Evolutionary conservation across 2,888 invertebrate species (phyloP), one percentile per base, ranked within the genome.

Genomic region (Callyntrura sp.): DNA sequence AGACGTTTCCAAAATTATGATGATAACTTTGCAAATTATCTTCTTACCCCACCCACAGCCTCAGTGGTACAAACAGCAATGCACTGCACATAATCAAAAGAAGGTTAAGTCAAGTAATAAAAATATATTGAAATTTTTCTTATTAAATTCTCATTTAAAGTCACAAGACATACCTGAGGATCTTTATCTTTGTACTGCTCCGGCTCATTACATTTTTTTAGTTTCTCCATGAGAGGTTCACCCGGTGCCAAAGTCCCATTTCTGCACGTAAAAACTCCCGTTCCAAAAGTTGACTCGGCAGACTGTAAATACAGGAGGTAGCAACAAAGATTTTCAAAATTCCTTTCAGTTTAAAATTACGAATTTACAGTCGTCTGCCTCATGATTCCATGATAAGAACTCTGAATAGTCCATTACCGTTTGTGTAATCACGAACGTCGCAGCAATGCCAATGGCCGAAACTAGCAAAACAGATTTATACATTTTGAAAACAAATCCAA

Each of bases 61-160:
- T 91, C 91, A 12, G 91, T 91, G 6, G 88, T 88, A 20, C 91
- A 91, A 5, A 83, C 88, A 14, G 91, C 81, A 78, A 88, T 85
- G 35, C 91, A 91, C 91, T 91, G 28, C 1, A 88, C 73, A 23
- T 12, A 57, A 81, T 55, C 20, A 70, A 35, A 35, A 35, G 3
- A 2, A 35, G 35, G 6, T 60, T 23, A 14, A 14, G 17, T 5
- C 45, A 76, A 48, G 28, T 2, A 60, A 60, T 20, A 12, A 65
- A 83, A 65, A 65, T 17, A 1, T 11, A 17, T 11, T 35, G 35
- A 35, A 35, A 6, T 35, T 35, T 35, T 35, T 35, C 35, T 35
- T 17, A 70, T 70, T 28, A 20, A 73, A 73, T 45, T 28, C 9
- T 35, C 35, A 35, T 35, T 4, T 35, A 35, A 35, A n/a, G n/a